Percentiles rank a stretch among this genome's conserved stretches.
Conservation (phyloP, 1,140 invertebrate species). For the Sipha flava region DNA sequence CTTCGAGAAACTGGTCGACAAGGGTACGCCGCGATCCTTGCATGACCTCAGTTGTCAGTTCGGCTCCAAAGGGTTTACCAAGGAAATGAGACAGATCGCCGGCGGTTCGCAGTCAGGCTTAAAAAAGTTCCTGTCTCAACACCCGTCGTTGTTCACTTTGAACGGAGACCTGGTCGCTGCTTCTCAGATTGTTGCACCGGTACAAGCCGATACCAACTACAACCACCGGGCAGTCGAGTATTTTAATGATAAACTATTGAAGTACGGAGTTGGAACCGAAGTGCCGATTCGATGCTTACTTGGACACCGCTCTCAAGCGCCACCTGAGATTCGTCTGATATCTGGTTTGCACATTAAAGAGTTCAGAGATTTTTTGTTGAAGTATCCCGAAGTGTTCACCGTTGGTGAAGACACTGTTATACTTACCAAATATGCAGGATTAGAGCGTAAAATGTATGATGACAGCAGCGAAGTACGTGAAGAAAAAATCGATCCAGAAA, state of each 20-base stretch:
- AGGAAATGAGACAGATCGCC: conserved; percentile 90
- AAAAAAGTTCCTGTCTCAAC: conserved; percentile 82
- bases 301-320: conserved; percentile 86
- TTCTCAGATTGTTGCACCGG: conserved; percentile 49
- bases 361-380: conserved; percentile 81
- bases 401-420: conserved; percentile 80
- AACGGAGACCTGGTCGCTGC: conserved; percentile 86
- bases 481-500: conserved; percentile 68
- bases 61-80: conserved; percentile 89
- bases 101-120: conserved; percentile 88
- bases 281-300: conserved; percentile 87
- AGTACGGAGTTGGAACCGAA: conserved; percentile 81
- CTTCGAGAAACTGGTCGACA: conserved; percentile 87
- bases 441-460: conserved; percentile 51
- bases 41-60: conserved; percentile 95
- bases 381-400: conserved; percentile 77
- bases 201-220: conserved; percentile 53
- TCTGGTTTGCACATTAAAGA: conserved; percentile 89
- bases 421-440: conserved; percentile 55
- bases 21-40: conserved; percentile 82
- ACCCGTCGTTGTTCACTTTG: conserved; percentile 83
- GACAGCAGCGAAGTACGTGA: conserved; percentile 53
- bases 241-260: conserved; percentile 80
- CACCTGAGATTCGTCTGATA: conserved; percentile 89
- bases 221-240: conserved; percentile 89